Evolutionary conservation across 2,797 vertebrate species (phyloP), one percentile per base, ranked within the genome.

Genomic region (Typhlichthys eigenmanni): DNA sequence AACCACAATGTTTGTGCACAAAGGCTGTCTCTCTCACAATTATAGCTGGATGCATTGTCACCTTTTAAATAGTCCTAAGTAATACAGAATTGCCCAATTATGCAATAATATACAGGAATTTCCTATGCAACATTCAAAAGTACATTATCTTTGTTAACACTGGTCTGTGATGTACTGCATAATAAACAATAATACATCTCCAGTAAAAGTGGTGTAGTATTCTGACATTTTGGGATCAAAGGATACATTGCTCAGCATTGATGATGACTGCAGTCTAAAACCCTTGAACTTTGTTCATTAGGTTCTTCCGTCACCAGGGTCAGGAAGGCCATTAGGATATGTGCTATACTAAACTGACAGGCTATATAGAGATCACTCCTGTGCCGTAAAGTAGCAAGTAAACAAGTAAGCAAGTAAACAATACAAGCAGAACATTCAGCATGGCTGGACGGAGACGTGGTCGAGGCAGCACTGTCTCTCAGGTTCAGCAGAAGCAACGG

Each of bases 361-460:
- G 24, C 38, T 9, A 5, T 38, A 38, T 5, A 51, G 16, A 69
- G 43, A 66, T 62, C 60, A 9, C 13, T 34, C 47, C 8, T 14
- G 51, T 48, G 6, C 13, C 3, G 13, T 13, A 7, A 47, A 24
- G 1, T 60, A 85, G 69, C 52, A 64, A 48, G 47, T 1, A 32
- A 38, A 59, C 13, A 3, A 34, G 19, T 55, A 9, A 29, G 14
- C 12, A 12, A 19, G 55, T 1, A 34, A 60, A 61, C 49, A 17
- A 58, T 19, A 16, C 16, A n/a, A 46, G 16, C 16, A 50, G 63
- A 72, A 61, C 16, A 49, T 77, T 60, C 51, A 72, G 59, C 58
- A 94, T 94, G 93, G 85, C 80, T 19, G 86, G 91, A 47, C 87
- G 53, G 68, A 91, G 89, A 89, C 84, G 92, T 66, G 87, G 89